These are phyloP conservation scores for Imbricaverruca yamaguchii DNA, from an alignment of 2,888 invertebrate genomes.

Conservation along the genomic window DNA sequence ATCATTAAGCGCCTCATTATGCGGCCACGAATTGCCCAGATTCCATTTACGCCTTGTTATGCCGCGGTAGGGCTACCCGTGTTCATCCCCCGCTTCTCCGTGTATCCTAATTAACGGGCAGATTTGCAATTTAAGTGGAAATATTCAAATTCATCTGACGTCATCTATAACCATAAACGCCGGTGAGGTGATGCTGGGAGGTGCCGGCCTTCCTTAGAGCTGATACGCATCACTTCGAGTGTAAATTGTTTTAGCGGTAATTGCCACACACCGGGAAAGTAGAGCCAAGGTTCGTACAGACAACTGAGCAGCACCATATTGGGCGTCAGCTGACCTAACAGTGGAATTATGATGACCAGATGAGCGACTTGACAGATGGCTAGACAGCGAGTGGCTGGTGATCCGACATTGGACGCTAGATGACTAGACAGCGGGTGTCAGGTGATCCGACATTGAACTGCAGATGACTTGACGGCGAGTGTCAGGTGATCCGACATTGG, in stretches of 20 bases:
- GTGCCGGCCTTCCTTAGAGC: neutral
- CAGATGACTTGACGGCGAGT: too few species aligned
- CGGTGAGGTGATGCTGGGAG: neutral
- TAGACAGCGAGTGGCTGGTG: too few species aligned
- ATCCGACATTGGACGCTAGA: too few species aligned
- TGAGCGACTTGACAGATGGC: too few species aligned
- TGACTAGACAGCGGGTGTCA: too few species aligned
- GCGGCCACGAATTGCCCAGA: neutral
- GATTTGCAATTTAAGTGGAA: conserved; percentile 20
- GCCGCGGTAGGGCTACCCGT: neutral
- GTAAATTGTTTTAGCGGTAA: conserved; percentile 12
- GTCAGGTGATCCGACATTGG: too few species aligned
- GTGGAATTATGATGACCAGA: too few species aligned
- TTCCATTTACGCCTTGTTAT: conserved; percentile 10
- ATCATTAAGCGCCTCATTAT: neutral
- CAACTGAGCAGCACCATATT: too few species aligned
- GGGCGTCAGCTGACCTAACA: too few species aligned
- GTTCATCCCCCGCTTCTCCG: neutral
- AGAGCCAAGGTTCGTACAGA: too few species aligned
- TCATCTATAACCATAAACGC: conserved; percentile 12
- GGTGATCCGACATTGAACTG: too few species aligned
- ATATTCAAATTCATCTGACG: conserved; percentile 10
- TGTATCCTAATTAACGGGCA: conserved; percentile 1
- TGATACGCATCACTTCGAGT: neutral
- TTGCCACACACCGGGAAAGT: neutral